Conservation (phyloP, 2,888 invertebrate genomes). For the Acronicta psi region DNA sequence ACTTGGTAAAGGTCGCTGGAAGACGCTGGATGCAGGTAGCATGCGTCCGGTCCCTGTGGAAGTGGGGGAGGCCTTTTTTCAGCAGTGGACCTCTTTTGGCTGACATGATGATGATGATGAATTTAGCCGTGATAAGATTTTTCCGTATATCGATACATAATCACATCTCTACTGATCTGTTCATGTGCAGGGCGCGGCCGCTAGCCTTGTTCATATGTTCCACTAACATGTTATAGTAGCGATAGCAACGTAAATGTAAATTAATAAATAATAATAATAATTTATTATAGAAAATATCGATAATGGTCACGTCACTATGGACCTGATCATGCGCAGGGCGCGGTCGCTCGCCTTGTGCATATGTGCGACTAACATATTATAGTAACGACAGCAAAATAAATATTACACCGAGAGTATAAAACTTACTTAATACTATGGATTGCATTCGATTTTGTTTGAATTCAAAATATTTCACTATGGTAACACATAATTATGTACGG, state of each 20-base stretch:
- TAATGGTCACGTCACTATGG: constrained; percentile 53
- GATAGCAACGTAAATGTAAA: not conserved
- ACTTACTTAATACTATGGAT: no score
- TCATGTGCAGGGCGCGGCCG: not conserved
- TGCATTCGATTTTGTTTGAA: no score
- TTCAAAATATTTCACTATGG: no score
- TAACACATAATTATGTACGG: no score
- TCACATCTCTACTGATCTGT: not conserved
- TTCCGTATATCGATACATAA: not conserved
- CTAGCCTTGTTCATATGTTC: constrained; percentile 1
- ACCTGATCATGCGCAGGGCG: constrained; percentile 65
- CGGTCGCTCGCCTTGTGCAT: constrained; percentile 74
- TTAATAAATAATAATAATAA: not conserved
- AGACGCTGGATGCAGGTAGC: no score
- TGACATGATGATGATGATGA: no score
- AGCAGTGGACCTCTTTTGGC: no score
- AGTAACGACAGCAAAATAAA: constrained; percentile 54
- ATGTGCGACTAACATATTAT: constrained; percentile 56
- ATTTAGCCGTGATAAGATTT: no score
- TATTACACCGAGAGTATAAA: constrained; percentile 14
- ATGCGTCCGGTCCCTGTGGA: no score
- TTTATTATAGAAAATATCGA: constrained; percentile 31
- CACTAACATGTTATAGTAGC: not conserved
- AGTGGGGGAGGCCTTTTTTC: no score
- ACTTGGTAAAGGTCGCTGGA: no score